Evolutionary conservation across 2,888 invertebrate genomes (phyloP).

Genomic region (Oscheius sp.): DNA sequence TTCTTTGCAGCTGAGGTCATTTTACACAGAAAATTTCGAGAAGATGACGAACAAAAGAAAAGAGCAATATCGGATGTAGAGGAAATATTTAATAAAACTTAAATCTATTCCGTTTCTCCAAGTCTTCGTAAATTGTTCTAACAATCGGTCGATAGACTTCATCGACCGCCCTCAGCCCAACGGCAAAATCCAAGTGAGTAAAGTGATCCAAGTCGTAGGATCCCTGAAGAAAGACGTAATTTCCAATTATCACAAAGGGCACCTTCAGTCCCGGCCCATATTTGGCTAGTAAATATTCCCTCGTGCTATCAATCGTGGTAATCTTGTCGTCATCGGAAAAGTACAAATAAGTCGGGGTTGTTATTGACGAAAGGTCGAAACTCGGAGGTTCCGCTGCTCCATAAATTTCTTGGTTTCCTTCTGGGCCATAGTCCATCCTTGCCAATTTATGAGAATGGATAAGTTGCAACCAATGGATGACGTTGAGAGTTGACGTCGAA

Average conservation of each 20-base stretch:
- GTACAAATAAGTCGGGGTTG: conserved; percentile 42
- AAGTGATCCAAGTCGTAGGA: conserved; percentile 41
- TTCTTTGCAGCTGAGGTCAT: not conserved
- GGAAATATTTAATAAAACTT: too few relatives aligned
- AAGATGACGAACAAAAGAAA: too few relatives aligned
- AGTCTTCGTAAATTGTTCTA: conserved; percentile 43
- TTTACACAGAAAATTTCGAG: not conserved
- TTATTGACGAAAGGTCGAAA: conserved; percentile 41
- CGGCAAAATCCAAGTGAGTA: conserved; percentile 44
- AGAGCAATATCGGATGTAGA: too few relatives aligned
- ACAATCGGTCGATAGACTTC: conserved; percentile 47
- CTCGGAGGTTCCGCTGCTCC: conserved; percentile 20
- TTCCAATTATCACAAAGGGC: not conserved
- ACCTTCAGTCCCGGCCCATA: conserved; percentile 14
- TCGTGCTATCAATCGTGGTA: not conserved
- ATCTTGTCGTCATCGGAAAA: conserved; percentile 32
- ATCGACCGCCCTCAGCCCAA: conserved; percentile 46
- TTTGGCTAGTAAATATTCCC: not conserved
- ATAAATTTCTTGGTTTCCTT: conserved; percentile 8
- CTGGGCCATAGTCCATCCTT: conserved; percentile 37
- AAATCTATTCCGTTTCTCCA: not conserved
- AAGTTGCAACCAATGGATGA: conserved; percentile 46
- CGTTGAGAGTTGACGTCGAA: conserved; percentile 40
- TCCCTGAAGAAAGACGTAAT: conserved; percentile 9
- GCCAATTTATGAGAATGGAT: conserved; percentile 44